Base-by-base conservation (phyloP, 2,797 vertebrate species). In the Carcharodon carcharias region DNA sequence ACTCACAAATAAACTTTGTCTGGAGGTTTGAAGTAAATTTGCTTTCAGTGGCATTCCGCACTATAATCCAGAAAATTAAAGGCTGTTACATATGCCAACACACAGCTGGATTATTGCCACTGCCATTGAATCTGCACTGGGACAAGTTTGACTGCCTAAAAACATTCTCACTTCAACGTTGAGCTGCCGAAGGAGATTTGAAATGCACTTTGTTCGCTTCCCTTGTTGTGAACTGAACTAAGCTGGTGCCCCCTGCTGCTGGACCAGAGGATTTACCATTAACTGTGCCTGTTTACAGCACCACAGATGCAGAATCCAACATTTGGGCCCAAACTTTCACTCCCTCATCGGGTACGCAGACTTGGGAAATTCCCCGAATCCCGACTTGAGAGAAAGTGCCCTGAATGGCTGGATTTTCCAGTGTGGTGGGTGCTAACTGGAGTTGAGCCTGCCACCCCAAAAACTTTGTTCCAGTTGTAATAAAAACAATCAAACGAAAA, bases 161-260 rank as follows among this genome's bases (percentile, higher is more conserved):
- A 45, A 6, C 16, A 85, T 4, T 65, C 65, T 93, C n/a, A 93
- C 40, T 93, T 93, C 63, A 65, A 35, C 58, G 23, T 7, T 65
- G 91, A 9, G n/a, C 5, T 23, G n/a, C 18, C 40, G 14, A 16
- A 45, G 35, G 2, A 9, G 31, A 35, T 73, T 82, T 45, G 40
- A 82, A 5, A 21, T 5, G n/a, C n/a, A 45, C 35, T 80, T 82
- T 40, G 40, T 45, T 21, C 91, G 23, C 56, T 35, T 88, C 88
- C 56, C 35, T 23, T 18, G 23, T 23, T 93, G 91, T 28, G 63
- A 92, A 93, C 35, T 40, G 91, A 35, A 23, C 5, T 93, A 45
- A 63, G 61, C n/a, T 93, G 63, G 4, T 93, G 91, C 91, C 91
- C 91, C n/a, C 91, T 93, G n/a, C 63, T 93, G 91, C 23, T 23